These are phyloP conservation scores for Meteorus cinctellus DNA, from an alignment of 2,888 invertebrate species.

Conservation along the genomic window DNA sequence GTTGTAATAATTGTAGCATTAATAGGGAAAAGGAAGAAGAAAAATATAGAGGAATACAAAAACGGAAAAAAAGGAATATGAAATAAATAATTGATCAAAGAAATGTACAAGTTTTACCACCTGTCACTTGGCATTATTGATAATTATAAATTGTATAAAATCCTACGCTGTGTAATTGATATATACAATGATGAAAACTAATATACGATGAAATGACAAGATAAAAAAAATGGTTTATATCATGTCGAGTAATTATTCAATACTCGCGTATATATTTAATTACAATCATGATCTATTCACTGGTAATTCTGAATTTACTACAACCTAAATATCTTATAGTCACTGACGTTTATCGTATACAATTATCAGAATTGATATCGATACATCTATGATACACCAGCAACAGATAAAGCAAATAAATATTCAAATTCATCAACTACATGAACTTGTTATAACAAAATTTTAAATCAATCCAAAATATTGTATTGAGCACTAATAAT, in stretches of 20 bases:
- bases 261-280: not conserved
- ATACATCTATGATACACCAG: no score
- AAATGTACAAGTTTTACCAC: not conserved
- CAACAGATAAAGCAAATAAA: not conserved
- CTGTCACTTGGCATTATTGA: not conserved
- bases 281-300: not conserved
- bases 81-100: not conserved
- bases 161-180: not conserved
- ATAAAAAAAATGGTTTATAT: not conserved
- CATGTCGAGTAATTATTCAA: not conserved
- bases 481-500: not conserved
- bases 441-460: not conserved
- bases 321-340: not conserved
- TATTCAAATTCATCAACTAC: not conserved
- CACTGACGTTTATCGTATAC: not conserved
- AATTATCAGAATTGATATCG: not conserved
- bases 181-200: constrained; percentile 7
- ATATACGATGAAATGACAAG: not conserved
- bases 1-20: not conserved
- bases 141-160: not conserved
- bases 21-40: not conserved
- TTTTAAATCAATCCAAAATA: not conserved
- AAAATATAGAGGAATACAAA: not conserved
- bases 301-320: not conserved
- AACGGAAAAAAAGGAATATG: not conserved